Percentiles rank a stretch among this genome's conserved stretches.
Conservation (phyloP, 2,113 vertebrate species). For the Oreotragus oreotragus region DNA sequence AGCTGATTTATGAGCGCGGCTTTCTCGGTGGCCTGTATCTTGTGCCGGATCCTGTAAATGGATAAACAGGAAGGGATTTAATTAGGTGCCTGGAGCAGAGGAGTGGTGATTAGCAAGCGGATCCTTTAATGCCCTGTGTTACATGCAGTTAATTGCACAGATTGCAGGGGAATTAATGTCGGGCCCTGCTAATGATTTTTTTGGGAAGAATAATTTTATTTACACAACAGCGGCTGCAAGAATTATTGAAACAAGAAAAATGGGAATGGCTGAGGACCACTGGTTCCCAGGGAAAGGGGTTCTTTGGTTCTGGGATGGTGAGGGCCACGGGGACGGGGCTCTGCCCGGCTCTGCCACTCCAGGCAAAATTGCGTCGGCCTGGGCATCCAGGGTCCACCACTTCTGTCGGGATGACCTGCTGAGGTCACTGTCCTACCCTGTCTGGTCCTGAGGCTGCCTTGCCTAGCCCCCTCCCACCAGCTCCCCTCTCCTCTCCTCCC, state of each 20-base stretch:
- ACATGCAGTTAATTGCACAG: conserved; percentile 62
- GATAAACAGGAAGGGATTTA: conserved; percentile 71
- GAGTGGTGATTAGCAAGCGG: conserved; percentile 51
- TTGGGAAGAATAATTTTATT: conserved; percentile 66
- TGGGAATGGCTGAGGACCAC: not conserved
- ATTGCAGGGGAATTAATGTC: conserved; percentile 65
- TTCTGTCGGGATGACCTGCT: fast-evolving
- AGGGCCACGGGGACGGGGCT: not conserved
- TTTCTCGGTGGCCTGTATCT: not conserved
- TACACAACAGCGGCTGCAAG: conserved; percentile 23
- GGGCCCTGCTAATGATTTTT: conserved; percentile 50
- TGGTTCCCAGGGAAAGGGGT: not conserved
- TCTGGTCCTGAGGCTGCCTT: not conserved
- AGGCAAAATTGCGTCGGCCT: fast-evolving
- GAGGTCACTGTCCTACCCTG: fast-evolving
- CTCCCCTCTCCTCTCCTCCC: no score
- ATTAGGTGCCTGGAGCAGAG: conserved; percentile 51
- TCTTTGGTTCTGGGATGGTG: not conserved
- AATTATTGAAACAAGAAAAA: conserved; percentile 7
- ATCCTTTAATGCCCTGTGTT: conserved; percentile 37
- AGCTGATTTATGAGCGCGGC: not conserved
- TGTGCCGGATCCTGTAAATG: not conserved
- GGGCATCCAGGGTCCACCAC: fast-evolving
- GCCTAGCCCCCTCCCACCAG: not conserved
- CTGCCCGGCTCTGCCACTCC: not conserved